Percentiles rank a stretch among this genome's conserved stretches.
These are phyloP conservation scores for Leistus spinibarbis DNA, from an alignment of 2,888 invertebrate species.

Conservation along the genomic window DNA sequence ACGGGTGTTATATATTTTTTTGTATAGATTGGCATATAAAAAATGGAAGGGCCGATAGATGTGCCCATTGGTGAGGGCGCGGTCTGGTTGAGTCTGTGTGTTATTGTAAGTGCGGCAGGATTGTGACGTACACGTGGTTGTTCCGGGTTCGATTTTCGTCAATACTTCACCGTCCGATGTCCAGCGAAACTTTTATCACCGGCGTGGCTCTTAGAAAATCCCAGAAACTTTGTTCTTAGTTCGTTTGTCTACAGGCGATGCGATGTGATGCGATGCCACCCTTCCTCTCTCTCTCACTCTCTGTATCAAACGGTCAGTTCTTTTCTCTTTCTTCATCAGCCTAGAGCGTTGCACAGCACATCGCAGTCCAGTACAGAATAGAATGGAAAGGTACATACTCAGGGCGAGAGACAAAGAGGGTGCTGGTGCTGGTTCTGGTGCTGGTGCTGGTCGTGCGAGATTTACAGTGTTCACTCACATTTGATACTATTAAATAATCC, in stretches of 20 bases:
- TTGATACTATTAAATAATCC: slow-evolving; percentile 28
- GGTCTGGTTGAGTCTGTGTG: neutral
- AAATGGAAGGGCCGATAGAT: no score
- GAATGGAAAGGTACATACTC: slow-evolving; percentile 52
- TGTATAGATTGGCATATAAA: no score
- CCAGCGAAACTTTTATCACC: slow-evolving; percentile 47
- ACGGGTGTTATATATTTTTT: no score
- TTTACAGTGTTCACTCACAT: slow-evolving; percentile 23
- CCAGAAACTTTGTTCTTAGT: slow-evolving; percentile 51
- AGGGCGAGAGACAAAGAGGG: slow-evolving; percentile 47
- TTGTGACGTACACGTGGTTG: neutral
- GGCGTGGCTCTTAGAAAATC: slow-evolving; percentile 45
- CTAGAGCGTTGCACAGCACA: slow-evolving; percentile 15
- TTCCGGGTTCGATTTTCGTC: slow-evolving; percentile 40
- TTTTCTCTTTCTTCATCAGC: slow-evolving; percentile 22
- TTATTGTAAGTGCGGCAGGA: slow-evolving; percentile 1
- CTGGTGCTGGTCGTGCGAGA: slow-evolving; percentile 10
- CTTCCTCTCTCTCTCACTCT: neutral
- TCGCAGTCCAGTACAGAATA: slow-evolving; percentile 34
- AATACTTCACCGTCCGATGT: slow-evolving; percentile 45
- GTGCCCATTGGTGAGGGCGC: slow-evolving; percentile 14
- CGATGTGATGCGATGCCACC: neutral
- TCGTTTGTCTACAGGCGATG: slow-evolving; percentile 49
- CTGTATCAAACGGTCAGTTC: neutral
- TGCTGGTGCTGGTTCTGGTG: slow-evolving; percentile 31